phyloP scores from a whole-genome alignment of 2,888 invertebrate genomes.

The Sepiola atlantica region DNA sequence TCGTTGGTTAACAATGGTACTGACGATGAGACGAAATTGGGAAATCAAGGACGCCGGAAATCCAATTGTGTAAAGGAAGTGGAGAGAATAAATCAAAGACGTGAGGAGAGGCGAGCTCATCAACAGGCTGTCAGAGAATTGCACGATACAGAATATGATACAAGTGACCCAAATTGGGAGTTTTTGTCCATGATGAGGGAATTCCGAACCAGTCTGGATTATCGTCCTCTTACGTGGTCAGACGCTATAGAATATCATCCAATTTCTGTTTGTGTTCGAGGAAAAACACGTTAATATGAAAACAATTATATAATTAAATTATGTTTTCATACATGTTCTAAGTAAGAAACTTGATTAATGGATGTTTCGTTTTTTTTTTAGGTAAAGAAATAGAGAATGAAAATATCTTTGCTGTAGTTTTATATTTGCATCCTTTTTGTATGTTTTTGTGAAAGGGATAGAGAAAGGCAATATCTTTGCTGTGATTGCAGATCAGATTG shows the following conservation, averaged over 20 bases:
- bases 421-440: too few relatives aligned
- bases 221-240: conserved; percentile 87
- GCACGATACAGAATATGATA: conserved; percentile 90
- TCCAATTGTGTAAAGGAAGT: conserved; percentile 81
- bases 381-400: too few relatives aligned
- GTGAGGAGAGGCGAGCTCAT: conserved; percentile 88
- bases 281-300: too few relatives aligned
- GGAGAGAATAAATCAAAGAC: conserved; percentile 94
- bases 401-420: too few relatives aligned
- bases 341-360: too few relatives aligned
- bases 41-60: conserved; percentile 63
- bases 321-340: too few relatives aligned
- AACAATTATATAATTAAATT: too few relatives aligned
- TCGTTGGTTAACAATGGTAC: conserved; percentile 47
- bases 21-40: conserved; percentile 50
- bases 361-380: too few relatives aligned
- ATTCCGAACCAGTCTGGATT: conserved; percentile 88
- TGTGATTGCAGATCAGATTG: too few relatives aligned
- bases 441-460: too few relatives aligned
- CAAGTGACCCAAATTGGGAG: conserved; percentile 91
- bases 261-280: conserved; percentile 97
- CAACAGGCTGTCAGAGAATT: conserved; percentile 75
- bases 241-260: conserved; percentile 87
- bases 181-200: conserved; percentile 97
- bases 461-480: too few relatives aligned